Evolutionary conservation across 2,113 vertebrate species (phyloP).

Genomic region (Bubo blakistoni): DNA sequence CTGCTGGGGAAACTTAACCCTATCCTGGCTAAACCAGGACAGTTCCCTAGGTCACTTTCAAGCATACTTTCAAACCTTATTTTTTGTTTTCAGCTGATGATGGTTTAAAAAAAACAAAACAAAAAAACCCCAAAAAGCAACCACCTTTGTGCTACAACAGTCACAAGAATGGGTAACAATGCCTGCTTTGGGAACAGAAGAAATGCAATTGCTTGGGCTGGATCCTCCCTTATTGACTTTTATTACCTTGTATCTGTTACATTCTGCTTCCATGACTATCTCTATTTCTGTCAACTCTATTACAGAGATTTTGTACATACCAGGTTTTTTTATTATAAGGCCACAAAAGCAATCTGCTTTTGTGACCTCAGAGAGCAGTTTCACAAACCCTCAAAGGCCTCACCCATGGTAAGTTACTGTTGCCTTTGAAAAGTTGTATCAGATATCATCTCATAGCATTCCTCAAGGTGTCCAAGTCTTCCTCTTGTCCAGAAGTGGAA

Average conservation of each 20-base stretch:
- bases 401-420: background rate
- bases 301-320: background rate
- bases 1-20: too few relatives aligned
- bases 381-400: background rate
- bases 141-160: background rate
- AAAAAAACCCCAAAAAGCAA: background rate
- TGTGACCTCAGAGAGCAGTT: background rate
- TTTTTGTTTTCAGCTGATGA: background rate
- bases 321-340: background rate
- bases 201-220: background rate
- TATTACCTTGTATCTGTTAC: background rate
- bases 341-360: slow-evolving; percentile 8
- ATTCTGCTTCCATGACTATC: background rate
- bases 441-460: background rate
- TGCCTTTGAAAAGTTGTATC: background rate
- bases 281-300: background rate
- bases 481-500: background rate
- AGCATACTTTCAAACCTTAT: background rate
- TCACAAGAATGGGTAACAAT: background rate
- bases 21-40: too few relatives aligned
- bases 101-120: background rate
- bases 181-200: background rate
- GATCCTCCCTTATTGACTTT: background rate
- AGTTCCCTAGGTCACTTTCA: background rate
- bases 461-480: background rate